phyloP scores from a whole-genome alignment of 2,797 vertebrate species.

The Sarcophilus harrisii region DNA sequence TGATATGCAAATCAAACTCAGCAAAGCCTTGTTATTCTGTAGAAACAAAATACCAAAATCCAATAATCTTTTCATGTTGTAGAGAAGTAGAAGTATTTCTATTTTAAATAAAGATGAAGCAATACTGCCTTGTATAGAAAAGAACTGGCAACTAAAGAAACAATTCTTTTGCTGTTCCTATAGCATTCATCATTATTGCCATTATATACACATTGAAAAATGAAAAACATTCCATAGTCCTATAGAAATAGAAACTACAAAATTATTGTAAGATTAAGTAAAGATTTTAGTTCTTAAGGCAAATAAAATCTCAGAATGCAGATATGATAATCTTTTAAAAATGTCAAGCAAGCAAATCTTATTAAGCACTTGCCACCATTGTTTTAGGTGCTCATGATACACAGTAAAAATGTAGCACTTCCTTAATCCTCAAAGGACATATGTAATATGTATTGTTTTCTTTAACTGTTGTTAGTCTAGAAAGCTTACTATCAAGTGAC shows the following conservation, averaged over 20 bases:
- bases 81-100: fast-evolving
- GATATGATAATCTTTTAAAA: not conserved
- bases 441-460: not conserved
- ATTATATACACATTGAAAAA: not conserved
- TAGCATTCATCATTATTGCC: fast-evolving
- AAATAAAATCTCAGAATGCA: not conserved
- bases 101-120: not conserved
- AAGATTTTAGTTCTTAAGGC: fast-evolving
- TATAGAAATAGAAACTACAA: not conserved
- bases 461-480: not conserved
- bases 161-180: fast-evolving
- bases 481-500: not conserved
- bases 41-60: not conserved
- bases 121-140: fast-evolving
- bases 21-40: not conserved
- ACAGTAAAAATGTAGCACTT: not conserved
- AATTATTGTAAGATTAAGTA: not conserved
- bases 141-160: not conserved
- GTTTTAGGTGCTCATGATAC: not conserved
- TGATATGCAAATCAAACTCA: not conserved
- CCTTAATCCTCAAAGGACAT: not conserved
- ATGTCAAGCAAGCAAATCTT: not conserved
- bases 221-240: not conserved
- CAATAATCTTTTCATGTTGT: not conserved
- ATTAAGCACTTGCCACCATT: not conserved